A percentile compares a stretch with the other conserved stretches of the same genome.
Conservation (phyloP, 2,888 invertebrate genomes). For the Sphaeridia pumilis region DNA sequence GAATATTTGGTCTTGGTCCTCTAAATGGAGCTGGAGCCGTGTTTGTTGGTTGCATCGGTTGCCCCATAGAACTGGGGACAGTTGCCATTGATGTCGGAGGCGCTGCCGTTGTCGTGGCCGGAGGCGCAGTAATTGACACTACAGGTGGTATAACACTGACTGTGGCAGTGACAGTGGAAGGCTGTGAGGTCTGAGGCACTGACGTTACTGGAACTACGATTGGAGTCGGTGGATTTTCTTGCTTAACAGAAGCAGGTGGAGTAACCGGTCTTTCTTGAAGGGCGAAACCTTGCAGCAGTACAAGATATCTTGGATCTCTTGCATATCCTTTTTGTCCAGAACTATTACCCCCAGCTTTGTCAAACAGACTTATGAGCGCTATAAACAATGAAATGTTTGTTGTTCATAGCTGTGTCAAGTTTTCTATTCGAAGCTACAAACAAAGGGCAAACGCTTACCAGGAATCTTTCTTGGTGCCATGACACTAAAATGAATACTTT, state of each 20-base stretch:
- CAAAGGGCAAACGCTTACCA: too few relatives aligned
- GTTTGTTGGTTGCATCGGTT: too few relatives aligned
- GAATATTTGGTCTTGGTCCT: too few relatives aligned
- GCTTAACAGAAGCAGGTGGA: conserved; percentile 27
- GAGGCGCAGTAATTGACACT: conserved; percentile 1
- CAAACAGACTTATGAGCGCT: conserved; percentile 71
- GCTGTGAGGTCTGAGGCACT: conserved; percentile 3
- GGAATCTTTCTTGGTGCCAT: conserved; percentile 81
- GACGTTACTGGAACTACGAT: too few relatives aligned
- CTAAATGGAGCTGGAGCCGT: conserved; percentile 6
- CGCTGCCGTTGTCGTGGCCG: background rate
- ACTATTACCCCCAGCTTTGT: conserved; percentile 77
- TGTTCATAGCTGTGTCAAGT: background rate
- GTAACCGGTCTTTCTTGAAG: conserved; percentile 29
- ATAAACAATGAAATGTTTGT: background rate
- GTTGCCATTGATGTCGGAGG: background rate
- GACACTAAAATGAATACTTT: conserved; percentile 72
- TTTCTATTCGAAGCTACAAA: too few relatives aligned
- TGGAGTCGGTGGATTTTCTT: conserved; percentile 33
- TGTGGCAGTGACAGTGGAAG: background rate
- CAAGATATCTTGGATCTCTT: conserved; percentile 71
- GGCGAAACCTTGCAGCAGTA: conserved; percentile 55
- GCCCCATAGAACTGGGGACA: background rate
- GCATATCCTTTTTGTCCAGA: conserved; percentile 81
- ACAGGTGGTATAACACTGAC: conserved; percentile 14